phyloP scores from a whole-genome alignment of 2,113 vertebrate species.

The Picathartes gymnocephalus region DNA sequence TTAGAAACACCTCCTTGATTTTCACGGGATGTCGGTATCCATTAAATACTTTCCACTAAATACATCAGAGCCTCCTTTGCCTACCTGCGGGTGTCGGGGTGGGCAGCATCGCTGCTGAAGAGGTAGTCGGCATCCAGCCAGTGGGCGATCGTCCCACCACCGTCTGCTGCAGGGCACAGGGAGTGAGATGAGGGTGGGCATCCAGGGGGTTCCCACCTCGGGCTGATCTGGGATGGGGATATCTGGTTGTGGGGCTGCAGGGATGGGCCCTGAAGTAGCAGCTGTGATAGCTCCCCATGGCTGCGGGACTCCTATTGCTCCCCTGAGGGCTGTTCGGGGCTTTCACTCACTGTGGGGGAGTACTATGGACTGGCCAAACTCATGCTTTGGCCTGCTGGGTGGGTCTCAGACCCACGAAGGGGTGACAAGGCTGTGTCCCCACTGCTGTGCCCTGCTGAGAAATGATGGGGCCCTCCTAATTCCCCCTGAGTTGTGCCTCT shows the following conservation, averaged over 20 bases:
- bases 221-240: not conserved
- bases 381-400: not conserved
- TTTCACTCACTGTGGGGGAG: not conserved
- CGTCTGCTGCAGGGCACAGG: constrained; percentile 19
- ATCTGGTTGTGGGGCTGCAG: fast-evolving
- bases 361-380: not conserved
- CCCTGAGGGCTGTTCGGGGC: not conserved
- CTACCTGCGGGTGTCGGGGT: constrained; percentile 74
- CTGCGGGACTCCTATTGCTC: not conserved
- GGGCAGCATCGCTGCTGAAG: constrained; percentile 73
- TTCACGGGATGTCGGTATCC: not conserved
- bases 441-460: not conserved
- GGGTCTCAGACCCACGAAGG: not conserved
- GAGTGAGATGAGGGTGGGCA: not conserved
- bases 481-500: not conserved
- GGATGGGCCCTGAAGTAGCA: not conserved
- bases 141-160: constrained; percentile 51
- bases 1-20: not conserved
- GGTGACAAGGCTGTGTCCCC: not conserved
- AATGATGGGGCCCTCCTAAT: not conserved
- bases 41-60: not conserved
- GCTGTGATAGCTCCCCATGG: not conserved
- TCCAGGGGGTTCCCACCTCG: fast-evolving
- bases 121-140: constrained; percentile 53
- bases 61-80: not conserved